phyloP scores from a whole-genome alignment of 2,888 invertebrate species.

The Parthenolecanium corni region DNA sequence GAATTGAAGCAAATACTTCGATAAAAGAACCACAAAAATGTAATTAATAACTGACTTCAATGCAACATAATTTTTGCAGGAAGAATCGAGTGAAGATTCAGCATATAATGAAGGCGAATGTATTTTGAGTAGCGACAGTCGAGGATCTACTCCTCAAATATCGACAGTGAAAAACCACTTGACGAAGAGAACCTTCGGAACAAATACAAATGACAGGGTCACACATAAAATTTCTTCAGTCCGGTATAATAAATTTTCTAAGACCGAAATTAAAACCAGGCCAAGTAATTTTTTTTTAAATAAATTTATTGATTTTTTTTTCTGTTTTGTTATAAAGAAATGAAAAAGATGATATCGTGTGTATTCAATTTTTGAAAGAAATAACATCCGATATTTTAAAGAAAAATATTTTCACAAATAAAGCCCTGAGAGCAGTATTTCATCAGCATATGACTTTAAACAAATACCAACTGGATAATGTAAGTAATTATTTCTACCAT shows the following conservation, averaged over 20 bases:
- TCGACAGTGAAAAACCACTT: neutral
- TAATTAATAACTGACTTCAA: neutral
- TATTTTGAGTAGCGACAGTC: conserved; percentile 36
- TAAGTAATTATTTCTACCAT: conserved; percentile 36
- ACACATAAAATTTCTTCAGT: no score
- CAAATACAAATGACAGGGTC: no score
- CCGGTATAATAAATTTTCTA: no score
- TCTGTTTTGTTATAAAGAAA: conserved; percentile 29
- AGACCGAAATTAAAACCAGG: no score
- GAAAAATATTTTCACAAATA: conserved; percentile 44
- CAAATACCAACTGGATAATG: conserved; percentile 41
- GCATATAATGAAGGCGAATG: conserved; percentile 36
- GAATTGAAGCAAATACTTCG: neutral
- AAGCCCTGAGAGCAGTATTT: conserved; percentile 44
- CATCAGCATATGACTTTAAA: conserved; percentile 44
- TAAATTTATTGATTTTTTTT: no score
- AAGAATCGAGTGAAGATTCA: conserved; percentile 34
- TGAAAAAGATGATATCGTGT: conserved; percentile 36
- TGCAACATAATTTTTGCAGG: neutral
- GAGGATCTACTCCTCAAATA: conserved; percentile 34
- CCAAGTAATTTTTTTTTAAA: no score
- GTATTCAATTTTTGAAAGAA: conserved; percentile 40
- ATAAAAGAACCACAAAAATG: neutral
- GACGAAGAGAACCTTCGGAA: neutral
- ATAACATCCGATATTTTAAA: conserved; percentile 48